Percentiles rank a stretch among this genome's conserved stretches.
phyloP scores from a whole-genome alignment of 2,113 vertebrate species.

The Dromaius novaehollandiae region DNA sequence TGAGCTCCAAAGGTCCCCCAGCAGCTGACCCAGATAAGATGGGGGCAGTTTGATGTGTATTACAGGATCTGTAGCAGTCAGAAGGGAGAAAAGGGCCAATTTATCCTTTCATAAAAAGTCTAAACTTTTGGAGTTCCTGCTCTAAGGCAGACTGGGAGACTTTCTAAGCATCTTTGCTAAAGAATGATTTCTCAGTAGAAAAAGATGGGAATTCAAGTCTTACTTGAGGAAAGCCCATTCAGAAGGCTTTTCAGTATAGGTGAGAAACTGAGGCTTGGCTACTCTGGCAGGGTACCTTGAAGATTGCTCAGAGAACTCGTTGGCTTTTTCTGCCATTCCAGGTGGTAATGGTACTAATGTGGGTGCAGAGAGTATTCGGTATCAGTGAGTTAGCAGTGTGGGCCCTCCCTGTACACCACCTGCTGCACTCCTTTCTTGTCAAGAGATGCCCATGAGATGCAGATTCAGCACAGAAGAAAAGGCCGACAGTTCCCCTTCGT shows the following conservation, averaged over 20 bases:
- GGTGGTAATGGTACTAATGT: not conserved
- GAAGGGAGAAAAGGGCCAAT: conserved; percentile 16
- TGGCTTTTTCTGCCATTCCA: not conserved
- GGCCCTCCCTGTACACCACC: not conserved
- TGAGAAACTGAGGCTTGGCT: not conserved
- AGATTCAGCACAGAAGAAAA: not conserved
- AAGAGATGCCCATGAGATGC: not conserved
- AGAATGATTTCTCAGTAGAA: conserved; percentile 17
- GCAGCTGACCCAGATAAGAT: conserved; percentile 39
- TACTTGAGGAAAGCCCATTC: not conserved
- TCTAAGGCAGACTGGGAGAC: not conserved
- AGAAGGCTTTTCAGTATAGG: not conserved
- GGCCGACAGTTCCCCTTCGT: not conserved
- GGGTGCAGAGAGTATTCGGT: not conserved
- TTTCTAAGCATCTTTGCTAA: not conserved
- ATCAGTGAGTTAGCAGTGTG: rapidly evolving
- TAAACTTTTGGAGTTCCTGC: conserved; percentile 22
- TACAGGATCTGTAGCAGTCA: conserved; percentile 36
- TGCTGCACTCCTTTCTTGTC: not conserved
- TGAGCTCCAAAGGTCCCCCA: conserved; percentile 48
- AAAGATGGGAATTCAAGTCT: not conserved
- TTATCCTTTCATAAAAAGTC: conserved; percentile 21
- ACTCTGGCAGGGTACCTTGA: not conserved
- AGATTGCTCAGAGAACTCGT: not conserved
- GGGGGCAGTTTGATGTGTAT: not conserved